Evolutionary conservation across 2,888 invertebrate species (phyloP).

Genomic region (Mimas tiliae): DNA sequence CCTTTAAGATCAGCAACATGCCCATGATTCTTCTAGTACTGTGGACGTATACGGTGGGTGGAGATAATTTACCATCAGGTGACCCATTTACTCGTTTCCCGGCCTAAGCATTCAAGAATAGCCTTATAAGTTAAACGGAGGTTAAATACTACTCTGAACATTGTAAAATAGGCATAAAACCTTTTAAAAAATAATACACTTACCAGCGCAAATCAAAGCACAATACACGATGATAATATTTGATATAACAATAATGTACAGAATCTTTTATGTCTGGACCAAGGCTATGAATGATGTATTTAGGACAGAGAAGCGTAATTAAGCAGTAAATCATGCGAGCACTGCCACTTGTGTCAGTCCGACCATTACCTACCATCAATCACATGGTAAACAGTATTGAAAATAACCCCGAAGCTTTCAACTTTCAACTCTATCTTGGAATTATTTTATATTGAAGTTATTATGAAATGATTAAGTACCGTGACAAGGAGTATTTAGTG

Average conservation of each 20-base stretch:
- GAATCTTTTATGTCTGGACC: slow-evolving; percentile 33
- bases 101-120: too few relatives aligned
- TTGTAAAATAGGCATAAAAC: too few relatives aligned
- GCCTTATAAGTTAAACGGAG: too few relatives aligned
- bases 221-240: not conserved
- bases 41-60: too few relatives aligned
- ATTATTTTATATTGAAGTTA: not conserved
- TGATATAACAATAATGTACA: slow-evolving; percentile 14
- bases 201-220: not conserved
- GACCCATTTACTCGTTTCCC: too few relatives aligned
- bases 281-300: slow-evolving; percentile 39
- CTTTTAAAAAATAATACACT: too few relatives aligned
- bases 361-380: slow-evolving; percentile 19
- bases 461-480: not conserved
- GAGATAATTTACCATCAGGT: too few relatives aligned
- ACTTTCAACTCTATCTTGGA: slow-evolving; percentile 2
- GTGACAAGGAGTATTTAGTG: not conserved
- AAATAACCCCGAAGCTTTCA: slow-evolving; percentile 6
- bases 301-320: slow-evolving; percentile 40
- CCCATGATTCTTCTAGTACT: too few relatives aligned
- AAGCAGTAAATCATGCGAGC: slow-evolving; percentile 46
- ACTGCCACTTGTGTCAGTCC: slow-evolving; percentile 22
- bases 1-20: too few relatives aligned
- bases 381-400: slow-evolving; percentile 1
- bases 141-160: too few relatives aligned